These are phyloP conservation scores for Stigmatopora argus DNA, from an alignment of 2,113 vertebrate genomes.

Conservation along the genomic window DNA sequence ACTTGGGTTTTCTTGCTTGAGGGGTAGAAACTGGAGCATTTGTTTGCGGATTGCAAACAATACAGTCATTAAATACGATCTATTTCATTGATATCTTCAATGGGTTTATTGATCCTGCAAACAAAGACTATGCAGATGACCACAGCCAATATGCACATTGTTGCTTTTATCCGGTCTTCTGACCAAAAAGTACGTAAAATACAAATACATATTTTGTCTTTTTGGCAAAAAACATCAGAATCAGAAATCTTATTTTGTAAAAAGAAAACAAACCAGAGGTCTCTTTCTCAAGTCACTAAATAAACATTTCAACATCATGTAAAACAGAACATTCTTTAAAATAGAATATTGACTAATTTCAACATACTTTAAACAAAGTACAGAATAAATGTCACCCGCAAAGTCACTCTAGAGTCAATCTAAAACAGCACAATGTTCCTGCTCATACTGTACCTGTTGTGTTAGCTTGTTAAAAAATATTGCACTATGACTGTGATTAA, in stretches of 20 bases:
- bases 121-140: neutral
- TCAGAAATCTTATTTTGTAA: conserved; percentile 31
- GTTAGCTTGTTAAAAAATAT: neutral
- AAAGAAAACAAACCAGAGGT: conserved; percentile 29
- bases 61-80: neutral
- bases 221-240: conserved; percentile 18
- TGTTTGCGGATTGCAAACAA: neutral
- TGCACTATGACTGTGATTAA: neutral
- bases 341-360: neutral
- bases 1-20: neutral
- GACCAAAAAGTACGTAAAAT: neutral
- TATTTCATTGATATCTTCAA: neutral
- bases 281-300: conserved; percentile 10
- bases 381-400: neutral
- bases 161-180: conserved; percentile 1
- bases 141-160: neutral
- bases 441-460: neutral
- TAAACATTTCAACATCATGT: neutral
- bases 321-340: neutral
- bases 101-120: conserved; percentile 7
- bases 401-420: neutral
- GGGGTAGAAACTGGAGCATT: neutral
- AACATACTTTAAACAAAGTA: conserved; percentile 9
- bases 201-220: conserved; percentile 15
- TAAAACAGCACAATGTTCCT: neutral